These are phyloP conservation scores for Epinotia bilunana DNA, from an alignment of 2,888 invertebrate species.

Conservation along the genomic window DNA sequence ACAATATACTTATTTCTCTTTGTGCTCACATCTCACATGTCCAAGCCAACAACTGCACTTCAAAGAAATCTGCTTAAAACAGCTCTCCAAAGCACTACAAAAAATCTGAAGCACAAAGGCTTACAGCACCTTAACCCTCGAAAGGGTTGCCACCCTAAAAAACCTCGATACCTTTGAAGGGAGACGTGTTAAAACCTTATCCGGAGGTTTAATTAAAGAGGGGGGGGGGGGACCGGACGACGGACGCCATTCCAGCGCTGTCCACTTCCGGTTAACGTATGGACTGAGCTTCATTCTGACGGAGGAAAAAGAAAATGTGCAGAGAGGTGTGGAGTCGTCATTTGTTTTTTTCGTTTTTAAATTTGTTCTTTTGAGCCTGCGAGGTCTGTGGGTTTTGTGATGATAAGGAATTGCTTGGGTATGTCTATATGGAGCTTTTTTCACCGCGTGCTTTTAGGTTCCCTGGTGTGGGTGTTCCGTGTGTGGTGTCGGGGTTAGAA, in stretches of 20 bases:
- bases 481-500: too few relatives aligned
- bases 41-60: constrained; percentile 7
- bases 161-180: constrained; percentile 60
- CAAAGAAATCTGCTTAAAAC: constrained; percentile 20
- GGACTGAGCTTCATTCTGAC: constrained; percentile 78
- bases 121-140: constrained; percentile 28
- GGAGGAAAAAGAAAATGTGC: constrained; percentile 73
- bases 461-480: too few relatives aligned
- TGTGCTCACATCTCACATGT: not conserved
- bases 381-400: not conserved
- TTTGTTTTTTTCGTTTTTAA: constrained; percentile 10
- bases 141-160: constrained; percentile 49
- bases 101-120: constrained; percentile 21
- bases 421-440: not conserved
- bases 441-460: too few relatives aligned
- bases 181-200: constrained; percentile 80
- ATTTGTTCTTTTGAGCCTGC: constrained; percentile 4
- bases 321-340: constrained; percentile 57
- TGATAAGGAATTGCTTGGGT: not conserved
- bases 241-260: constrained; percentile 71
- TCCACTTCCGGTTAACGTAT: constrained; percentile 77
- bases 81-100: constrained; percentile 16
- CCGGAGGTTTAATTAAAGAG: constrained; percentile 81
- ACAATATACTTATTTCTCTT: not conserved
- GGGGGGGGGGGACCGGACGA: constrained; percentile 51